These are phyloP conservation scores for Empidonax traillii DNA, from an alignment of 2,113 vertebrate species.

Conservation along the genomic window DNA sequence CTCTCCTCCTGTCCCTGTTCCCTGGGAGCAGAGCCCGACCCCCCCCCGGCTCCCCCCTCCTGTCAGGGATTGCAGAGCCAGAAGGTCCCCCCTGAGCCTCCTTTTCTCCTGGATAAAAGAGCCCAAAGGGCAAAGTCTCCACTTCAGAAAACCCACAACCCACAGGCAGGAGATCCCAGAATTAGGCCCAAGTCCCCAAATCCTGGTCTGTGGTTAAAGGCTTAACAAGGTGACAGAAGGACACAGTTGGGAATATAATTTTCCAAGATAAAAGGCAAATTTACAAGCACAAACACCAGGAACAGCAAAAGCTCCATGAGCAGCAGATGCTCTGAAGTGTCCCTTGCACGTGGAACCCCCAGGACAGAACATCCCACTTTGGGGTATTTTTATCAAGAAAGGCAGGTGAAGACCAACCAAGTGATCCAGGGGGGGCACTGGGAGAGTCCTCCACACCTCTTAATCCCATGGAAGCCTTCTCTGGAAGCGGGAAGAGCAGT, in stretches of 20 bases:
- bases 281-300: not conserved
- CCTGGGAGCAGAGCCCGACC: not conserved
- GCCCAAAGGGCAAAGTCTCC: not conserved
- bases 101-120: not conserved
- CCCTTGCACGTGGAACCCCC: not conserved
- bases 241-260: not conserved
- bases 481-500: not conserved
- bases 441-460: not conserved
- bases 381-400: not conserved
- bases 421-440: not conserved
- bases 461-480: not conserved
- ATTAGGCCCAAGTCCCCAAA: not conserved
- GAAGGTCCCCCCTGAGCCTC: not conserved
- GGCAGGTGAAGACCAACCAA: not conserved
- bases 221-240: not conserved
- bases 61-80: not conserved
- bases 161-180: not conserved
- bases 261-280: not conserved
- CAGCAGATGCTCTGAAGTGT: not conserved
- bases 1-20: not conserved
- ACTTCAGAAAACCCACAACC: not conserved
- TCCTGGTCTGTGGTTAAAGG: fast-evolving
- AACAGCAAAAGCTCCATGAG: not conserved
- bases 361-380: not conserved
- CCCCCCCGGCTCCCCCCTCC: not conserved